Percentiles rank a stretch among this genome's conserved stretches.
These are phyloP conservation scores for Melipona beecheii DNA, from an alignment of 2,888 invertebrate species.

Conservation along the genomic window DNA sequence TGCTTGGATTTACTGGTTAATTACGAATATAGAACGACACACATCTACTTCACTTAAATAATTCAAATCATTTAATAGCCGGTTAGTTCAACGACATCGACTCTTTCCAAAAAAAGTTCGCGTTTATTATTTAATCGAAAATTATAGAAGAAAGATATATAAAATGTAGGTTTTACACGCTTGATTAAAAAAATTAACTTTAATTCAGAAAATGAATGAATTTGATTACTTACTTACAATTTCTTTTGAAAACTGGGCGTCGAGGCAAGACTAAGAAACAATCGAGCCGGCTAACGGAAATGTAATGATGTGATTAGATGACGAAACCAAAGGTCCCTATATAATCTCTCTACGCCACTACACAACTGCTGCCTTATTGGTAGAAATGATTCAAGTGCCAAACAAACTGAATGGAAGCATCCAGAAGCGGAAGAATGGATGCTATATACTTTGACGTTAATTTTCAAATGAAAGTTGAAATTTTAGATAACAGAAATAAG, in stretches of 20 bases:
- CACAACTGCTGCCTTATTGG: not conserved
- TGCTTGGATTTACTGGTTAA: not conserved
- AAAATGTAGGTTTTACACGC: not conserved
- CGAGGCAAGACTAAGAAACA: not conserved
- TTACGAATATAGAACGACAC: not conserved
- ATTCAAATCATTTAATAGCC: not conserved
- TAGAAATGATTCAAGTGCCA: not conserved
- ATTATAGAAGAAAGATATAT: not conserved
- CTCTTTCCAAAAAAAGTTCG: not conserved
- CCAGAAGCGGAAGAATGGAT: not conserved
- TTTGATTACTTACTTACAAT: constrained; percentile 3
- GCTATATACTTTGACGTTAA: not conserved
- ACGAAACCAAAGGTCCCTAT: not conserved
- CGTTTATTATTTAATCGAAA: no score
- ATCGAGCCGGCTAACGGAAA: not conserved
- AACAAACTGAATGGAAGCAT: not conserved
- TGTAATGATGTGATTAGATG: not conserved
- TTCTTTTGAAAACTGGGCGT: not conserved
- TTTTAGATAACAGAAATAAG: no score
- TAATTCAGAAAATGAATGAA: not conserved
- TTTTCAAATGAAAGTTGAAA: not conserved
- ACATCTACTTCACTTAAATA: not conserved
- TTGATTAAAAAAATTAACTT: not conserved
- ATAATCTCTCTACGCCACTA: not conserved
- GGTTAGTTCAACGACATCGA: not conserved